These are phyloP conservation scores for Axea sp. DNA, from an alignment of 2,888 invertebrate genomes.

Conservation along the genomic window DNA sequence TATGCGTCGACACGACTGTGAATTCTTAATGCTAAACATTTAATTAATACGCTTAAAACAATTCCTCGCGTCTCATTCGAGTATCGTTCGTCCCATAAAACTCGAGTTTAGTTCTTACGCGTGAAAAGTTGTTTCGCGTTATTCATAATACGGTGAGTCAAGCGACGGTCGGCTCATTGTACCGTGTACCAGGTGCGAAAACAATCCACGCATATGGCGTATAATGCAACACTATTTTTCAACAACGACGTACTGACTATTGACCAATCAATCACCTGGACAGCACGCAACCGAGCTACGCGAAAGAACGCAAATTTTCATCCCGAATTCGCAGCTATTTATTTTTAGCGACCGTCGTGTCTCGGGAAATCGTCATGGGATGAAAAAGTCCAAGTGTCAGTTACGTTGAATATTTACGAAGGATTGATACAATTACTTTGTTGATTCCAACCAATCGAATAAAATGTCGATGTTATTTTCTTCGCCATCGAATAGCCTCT, in stretches of 20 bases:
- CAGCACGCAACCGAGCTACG: background rate
- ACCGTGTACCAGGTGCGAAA: slow-evolving; percentile 49
- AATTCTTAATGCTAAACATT: slow-evolving; percentile 20
- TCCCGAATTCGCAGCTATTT: background rate
- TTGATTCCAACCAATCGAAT: no score
- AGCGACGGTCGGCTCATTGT: slow-evolving; percentile 38
- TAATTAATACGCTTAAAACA: slow-evolving; percentile 23
- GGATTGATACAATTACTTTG: no score
- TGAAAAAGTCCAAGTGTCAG: no score
- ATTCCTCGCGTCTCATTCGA: slow-evolving; percentile 4
- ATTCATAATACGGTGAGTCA: slow-evolving; percentile 58
- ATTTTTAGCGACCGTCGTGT: background rate
- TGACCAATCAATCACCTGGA: slow-evolving; percentile 42
- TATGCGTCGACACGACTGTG: slow-evolving; percentile 10
- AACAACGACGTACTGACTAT: slow-evolving; percentile 29
- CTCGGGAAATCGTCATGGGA: background rate
- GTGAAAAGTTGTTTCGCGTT: slow-evolving; percentile 4
- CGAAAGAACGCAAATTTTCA: slow-evolving; percentile 3
- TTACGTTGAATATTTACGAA: no score
- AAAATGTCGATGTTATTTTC: no score
- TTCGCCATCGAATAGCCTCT: no score
- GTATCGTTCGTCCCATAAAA: slow-evolving; percentile 5
- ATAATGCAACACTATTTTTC: slow-evolving; percentile 52
- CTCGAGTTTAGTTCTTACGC: slow-evolving; percentile 1
- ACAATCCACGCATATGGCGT: slow-evolving; percentile 53